phyloP scores from a whole-genome alignment of 2,888 invertebrate genomes.

The Colletes collaris region DNA sequence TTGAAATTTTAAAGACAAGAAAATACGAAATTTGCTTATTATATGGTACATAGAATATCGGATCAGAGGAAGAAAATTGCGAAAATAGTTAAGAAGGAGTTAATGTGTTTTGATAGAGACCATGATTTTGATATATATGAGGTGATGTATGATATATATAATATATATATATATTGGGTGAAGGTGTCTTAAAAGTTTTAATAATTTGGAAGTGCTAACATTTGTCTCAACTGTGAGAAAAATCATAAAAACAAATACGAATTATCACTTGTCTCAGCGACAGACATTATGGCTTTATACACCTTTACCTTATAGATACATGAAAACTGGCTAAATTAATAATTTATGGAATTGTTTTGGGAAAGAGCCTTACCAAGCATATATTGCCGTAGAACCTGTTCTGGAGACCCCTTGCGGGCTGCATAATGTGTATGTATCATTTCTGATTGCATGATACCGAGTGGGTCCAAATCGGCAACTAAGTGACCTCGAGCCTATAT shows the following conservation, averaged over 20 bases:
- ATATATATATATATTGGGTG: conserved; percentile 24
- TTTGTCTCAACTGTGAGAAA: not conserved
- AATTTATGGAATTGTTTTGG: conserved; percentile 64
- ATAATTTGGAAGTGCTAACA: conserved; percentile 7
- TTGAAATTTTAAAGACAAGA: not conserved
- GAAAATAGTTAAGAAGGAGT: conserved; percentile 48
- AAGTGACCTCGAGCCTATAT: conserved; percentile 96
- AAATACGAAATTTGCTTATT: conserved; percentile 15
- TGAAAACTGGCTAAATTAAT: conserved; percentile 48
- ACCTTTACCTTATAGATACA: conserved; percentile 58
- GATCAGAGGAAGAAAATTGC: conserved; percentile 22
- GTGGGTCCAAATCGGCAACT: conserved; percentile 96
- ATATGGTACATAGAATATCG: conserved; percentile 14
- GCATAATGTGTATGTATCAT: conserved; percentile 84
- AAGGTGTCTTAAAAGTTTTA: conserved; percentile 43
- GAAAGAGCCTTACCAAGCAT: conserved; percentile 86
- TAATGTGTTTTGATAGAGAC: conserved; percentile 51
- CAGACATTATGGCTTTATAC: conserved; percentile 19
- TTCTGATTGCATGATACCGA: conserved; percentile 93
- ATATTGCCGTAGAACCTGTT: conserved; percentile 87
- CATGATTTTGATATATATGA: conserved; percentile 50
- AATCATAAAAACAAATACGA: not conserved
- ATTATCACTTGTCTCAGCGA: not conserved
- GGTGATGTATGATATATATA: conserved; percentile 29
- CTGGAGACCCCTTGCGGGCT: conserved; percentile 85